Base-by-base conservation (phyloP, 1,140 invertebrate genomes). In the Arctopsyche grandis region DNA sequence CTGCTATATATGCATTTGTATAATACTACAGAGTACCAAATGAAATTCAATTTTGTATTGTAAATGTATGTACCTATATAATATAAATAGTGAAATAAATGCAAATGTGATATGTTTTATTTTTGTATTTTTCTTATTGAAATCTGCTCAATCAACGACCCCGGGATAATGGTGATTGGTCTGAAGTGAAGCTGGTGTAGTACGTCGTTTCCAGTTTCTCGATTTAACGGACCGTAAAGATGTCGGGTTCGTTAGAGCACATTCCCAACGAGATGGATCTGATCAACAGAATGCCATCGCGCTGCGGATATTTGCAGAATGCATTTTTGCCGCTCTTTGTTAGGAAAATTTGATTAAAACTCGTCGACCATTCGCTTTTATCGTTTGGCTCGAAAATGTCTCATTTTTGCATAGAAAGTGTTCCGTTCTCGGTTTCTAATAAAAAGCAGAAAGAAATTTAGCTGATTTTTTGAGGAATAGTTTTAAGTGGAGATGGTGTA, bases 161-260 rank as follows among this genome's bases (percentile, higher is more conserved):
- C 52, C 12, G 52, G 12, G 24, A 48, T 48, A 75, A 75, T 60
- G 73, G 58, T 75, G 73, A 75, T 75, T 75, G 73, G 73, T 52
- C 48, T n/a, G 14, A 73, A 22, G n/a, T 43, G 69, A 73, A 43
- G 69, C 9, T 19, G 10, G 69, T 71, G 26, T 52, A 12, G 73
- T 58, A 26, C 22, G 66, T 29, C 22, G 66, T 19, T 19, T 21
- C 16, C 29, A 38, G 29, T 38, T 60, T 60, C n/a, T 16, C 14
- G 9, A 19, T 16, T 63, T 76, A 76, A 76, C 74, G 74, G 74
- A 76, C 56, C 74, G 74, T 76, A 38, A 76, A 76, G 74, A 76
- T 26, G 24, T 29, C 24, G 74, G 26, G 56, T 76, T 76, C 74
- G 74, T 76, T 76, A 76, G 74, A 44, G 56, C 74, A 19, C 16